Evolutionary conservation across 2,113 vertebrate genomes (phyloP).

Genomic region (Paracanthobrama guichenoti): DNA sequence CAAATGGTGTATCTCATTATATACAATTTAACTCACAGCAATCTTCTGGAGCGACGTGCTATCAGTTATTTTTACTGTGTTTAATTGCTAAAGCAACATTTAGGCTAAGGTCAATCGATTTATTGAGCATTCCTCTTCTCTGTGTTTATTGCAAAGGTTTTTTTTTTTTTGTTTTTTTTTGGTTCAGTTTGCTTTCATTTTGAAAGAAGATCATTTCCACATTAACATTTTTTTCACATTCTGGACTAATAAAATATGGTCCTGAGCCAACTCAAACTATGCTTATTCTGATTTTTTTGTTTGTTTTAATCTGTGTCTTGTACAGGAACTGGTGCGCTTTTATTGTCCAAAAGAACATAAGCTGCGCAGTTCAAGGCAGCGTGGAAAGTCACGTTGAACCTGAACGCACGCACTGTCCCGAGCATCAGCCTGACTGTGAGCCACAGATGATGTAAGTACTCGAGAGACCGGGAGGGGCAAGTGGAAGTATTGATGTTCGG

Average conservation of each 20-base stretch:
- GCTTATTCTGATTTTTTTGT: neutral
- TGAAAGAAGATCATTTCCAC: neutral
- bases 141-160: neutral
- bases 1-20: neutral
- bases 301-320: neutral
- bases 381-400: slow-evolving; percentile 87
- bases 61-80: neutral
- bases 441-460: slow-evolving; percentile 75
- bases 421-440: slow-evolving; percentile 84
- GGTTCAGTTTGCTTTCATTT: neutral
- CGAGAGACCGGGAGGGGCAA: slow-evolving; percentile 50
- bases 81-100: neutral
- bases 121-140: slow-evolving; percentile 6
- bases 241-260: neutral
- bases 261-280: neutral
- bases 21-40: neutral
- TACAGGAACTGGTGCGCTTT: slow-evolving; percentile 96
- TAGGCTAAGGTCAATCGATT: slow-evolving; percentile 4
- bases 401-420: slow-evolving; percentile 82
- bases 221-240: neutral
- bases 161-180: neutral
- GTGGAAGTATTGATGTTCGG: slow-evolving; percentile 15
- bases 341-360: slow-evolving; percentile 93
- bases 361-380: slow-evolving; percentile 89
- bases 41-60: neutral